Evolutionary conservation across 2,888 invertebrate species (phyloP).

Genomic region (Strigamia crassipes): DNA sequence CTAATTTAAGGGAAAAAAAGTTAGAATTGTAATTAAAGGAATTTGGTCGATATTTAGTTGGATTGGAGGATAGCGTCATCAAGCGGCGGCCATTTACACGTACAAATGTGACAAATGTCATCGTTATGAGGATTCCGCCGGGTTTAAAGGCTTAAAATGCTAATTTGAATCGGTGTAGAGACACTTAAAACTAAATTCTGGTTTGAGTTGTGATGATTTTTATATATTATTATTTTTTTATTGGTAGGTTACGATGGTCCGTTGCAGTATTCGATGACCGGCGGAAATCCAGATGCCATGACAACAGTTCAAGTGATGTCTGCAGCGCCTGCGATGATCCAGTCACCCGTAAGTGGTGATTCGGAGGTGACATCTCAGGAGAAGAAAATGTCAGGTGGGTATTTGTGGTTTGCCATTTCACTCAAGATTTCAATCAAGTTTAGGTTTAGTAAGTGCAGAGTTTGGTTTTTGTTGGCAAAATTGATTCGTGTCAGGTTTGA

Average conservation of each 20-base stretch:
- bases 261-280: slow-evolving; percentile 76
- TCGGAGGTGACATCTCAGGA: slow-evolving; percentile 40
- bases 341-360: slow-evolving; percentile 36
- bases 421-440: slow-evolving; percentile 5
- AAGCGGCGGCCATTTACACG: too few relatives aligned
- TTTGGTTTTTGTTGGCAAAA: slow-evolving; percentile 8
- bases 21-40: slow-evolving; percentile 7
- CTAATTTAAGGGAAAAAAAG: background rate
- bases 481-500: slow-evolving; percentile 5
- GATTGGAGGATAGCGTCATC: too few relatives aligned
- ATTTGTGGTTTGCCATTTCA: slow-evolving; percentile 8
- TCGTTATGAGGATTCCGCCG: too few relatives aligned
- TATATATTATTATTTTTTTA: background rate
- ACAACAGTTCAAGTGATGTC: slow-evolving; percentile 49
- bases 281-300: slow-evolving; percentile 73
- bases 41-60: background rate
- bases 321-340: slow-evolving; percentile 3
- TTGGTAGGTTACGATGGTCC: slow-evolving; percentile 79
- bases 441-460: background rate
- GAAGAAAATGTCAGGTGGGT: slow-evolving; percentile 28
- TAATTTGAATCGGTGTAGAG: background rate
- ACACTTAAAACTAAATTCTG: background rate
- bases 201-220: background rate
- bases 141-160: background rate
- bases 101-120: too few relatives aligned